Base-by-base conservation (phyloP, 2,113 vertebrate genomes). In the Stigmatopora nigra region DNA sequence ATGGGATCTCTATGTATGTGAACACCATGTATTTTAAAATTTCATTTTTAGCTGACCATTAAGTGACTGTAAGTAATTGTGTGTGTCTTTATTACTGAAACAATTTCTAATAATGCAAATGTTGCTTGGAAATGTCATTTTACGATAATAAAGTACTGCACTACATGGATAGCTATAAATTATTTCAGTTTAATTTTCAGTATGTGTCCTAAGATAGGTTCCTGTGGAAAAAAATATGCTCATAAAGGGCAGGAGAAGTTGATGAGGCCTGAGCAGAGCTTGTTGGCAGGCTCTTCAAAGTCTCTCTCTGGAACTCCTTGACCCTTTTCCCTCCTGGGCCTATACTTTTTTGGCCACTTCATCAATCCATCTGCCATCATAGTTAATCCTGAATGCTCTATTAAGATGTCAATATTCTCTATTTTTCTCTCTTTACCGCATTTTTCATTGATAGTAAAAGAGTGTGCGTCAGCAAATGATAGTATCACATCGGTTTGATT, bases 361-460 rank as follows among this genome's bases (percentile, higher is more conserved):
- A 17, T 36, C n/a, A 20, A n/a, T 57, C 35, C 46, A 49, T 52
- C 4, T 25, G 36, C 22, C 36, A 5, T 15, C 46, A 63, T 38
- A 59, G 63, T 76, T 76, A 55, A 65, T 46, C 36, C 16, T 36
- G 3, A 44, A 47, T 57, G 62, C 64, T 69, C 79, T 70, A 51
- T 67, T 64, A 64, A 73, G 3, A 16, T 69, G 61, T 55, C 62
- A 68, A 76, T 75, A 49, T 7, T 68, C 55, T 46, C 65, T 41
- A 36, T 11, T 73, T 65, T 78, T 73, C 64, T 47, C 13, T 49
- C 57, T 61, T 15, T 3, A 17, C 38, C 46, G 14, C 61, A 73
- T 75, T 56, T 67, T 46, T 72, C 75, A 76, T 76, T 85, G 78
- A 75, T 83, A 81, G 46, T 63, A 77, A 64, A 71, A 73, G 57